Percentiles rank a stretch among this genome's conserved stretches.
Conservation (phyloP, 2,797 vertebrate species). For the Xiphophorus birchmanni region DNA sequence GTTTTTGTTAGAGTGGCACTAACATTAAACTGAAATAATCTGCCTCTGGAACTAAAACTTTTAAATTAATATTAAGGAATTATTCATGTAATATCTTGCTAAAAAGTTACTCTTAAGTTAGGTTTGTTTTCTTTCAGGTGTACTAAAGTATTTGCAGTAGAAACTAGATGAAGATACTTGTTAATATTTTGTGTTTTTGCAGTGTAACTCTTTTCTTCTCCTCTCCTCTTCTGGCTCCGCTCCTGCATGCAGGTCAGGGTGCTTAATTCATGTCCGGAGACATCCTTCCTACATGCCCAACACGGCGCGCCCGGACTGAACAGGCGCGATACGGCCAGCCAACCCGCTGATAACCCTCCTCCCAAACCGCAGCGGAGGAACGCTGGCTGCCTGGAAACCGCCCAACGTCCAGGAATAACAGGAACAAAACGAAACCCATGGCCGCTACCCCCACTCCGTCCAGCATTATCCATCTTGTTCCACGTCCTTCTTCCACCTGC, state of each 20-base stretch:
- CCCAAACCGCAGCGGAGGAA: slow-evolving; percentile 42
- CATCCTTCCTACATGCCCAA: slow-evolving; percentile 24
- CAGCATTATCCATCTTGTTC: slow-evolving; percentile 41
- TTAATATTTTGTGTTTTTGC: too few species aligned
- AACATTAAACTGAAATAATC: too few species aligned
- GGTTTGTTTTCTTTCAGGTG: too few species aligned
- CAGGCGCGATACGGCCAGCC: slow-evolving; percentile 38
- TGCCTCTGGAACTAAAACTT: too few species aligned
- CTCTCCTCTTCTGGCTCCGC: slow-evolving; percentile 33
- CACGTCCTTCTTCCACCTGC: neutral
- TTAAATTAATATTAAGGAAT: too few species aligned
- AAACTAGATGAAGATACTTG: too few species aligned
- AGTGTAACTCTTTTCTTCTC: neutral
- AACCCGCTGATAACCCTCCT: slow-evolving; percentile 61
- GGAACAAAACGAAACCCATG: slow-evolving; percentile 69
- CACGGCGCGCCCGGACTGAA: slow-evolving; percentile 29
- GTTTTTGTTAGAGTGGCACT: too few species aligned
- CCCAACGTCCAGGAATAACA: slow-evolving; percentile 61
- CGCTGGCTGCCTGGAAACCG: slow-evolving; percentile 61
- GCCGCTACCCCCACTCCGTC: slow-evolving; percentile 20
- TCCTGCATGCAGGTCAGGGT: slow-evolving; percentile 58
- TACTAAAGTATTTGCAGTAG: too few species aligned
- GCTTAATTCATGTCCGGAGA: slow-evolving; percentile 67
- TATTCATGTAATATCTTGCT: too few species aligned
- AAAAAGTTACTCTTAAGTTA: too few species aligned